phyloP scores from a whole-genome alignment of 2,113 vertebrate species.

The Cervus canadensis region DNA sequence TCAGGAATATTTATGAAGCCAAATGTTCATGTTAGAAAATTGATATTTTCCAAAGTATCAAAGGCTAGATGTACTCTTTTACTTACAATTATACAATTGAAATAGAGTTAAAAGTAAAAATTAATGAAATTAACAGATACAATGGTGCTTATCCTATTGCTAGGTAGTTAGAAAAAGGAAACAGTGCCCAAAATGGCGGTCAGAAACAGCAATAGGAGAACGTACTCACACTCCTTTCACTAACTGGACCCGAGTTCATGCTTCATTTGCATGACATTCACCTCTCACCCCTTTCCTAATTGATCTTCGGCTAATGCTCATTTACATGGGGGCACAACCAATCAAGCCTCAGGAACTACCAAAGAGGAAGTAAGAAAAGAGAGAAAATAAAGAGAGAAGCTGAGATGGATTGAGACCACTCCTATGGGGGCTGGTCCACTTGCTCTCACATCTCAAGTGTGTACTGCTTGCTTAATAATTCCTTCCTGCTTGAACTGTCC shows the following conservation, averaged over 20 bases:
- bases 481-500: neutral
- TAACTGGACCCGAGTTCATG: neutral
- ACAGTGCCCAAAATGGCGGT: neutral
- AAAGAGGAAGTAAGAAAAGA: neutral
- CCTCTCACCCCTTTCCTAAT: neutral
- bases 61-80: neutral
- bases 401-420: neutral
- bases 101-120: slow-evolving; percentile 17
- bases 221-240: neutral
- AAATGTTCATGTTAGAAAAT: neutral
- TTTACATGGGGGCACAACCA: neutral
- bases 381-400: neutral
- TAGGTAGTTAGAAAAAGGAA: neutral
- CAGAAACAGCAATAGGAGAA: neutral
- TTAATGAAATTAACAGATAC: neutral
- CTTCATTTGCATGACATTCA: neutral
- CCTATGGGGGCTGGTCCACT: neutral
- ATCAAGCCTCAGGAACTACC: neutral
- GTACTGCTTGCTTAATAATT: neutral
- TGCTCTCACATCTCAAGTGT: neutral
- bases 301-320: neutral
- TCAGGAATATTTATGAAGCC: neutral
- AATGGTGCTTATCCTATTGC: neutral
- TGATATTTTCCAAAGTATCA: neutral
- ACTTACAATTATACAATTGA: neutral